Base-by-base conservation (phyloP, 2,888 invertebrate genomes). In the Hypena proboscidalis region DNA sequence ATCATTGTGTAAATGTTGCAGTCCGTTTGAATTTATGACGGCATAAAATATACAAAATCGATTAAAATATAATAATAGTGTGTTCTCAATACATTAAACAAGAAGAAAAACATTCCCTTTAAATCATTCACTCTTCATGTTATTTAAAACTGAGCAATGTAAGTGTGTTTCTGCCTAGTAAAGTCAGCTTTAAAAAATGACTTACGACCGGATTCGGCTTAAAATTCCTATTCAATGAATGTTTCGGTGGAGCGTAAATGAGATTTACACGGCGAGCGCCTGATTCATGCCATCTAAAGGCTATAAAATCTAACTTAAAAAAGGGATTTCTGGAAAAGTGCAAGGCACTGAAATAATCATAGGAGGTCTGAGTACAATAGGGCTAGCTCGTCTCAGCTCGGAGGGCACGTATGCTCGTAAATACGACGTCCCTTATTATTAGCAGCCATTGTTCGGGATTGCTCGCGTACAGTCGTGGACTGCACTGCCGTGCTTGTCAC, bases 381-480 rank as follows among this genome's bases (percentile, higher is more conserved):
- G 79, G 75, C 77, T 80, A 74, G 82, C 82, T 81, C 85, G 84
- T 88, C 87, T 78, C 78, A 78, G 80, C 79, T 78, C 74, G 67
- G 76, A 81, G 78, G 80, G 89, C 90, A 90, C 90, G 89, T 90
- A 88, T 85, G 84, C 74, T 88, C 90, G 83, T 90, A 90, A 90
- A 90, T 89, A 88, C 85, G 80, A 77, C 80, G 84, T 83, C 77
- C 83, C 84, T 87, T 89, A 88, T 90, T 90, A 90, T 90, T 89
- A 90, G 84, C 80, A 73, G 71, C 85, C 82, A 90, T 90, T 90
- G 90, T 90, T 89, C 83, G 76, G 77, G 69, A 76, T 76, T 77
- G 83, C 76, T 67, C 65, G 54, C 66, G 87, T 85, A 89, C 84
- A 74, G 82, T 83, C 84, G 59, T 67, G 70, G 63, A 59, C 58